phyloP scores from a whole-genome alignment of 2,113 vertebrate genomes.

The Damaliscus lunatus region DNA sequence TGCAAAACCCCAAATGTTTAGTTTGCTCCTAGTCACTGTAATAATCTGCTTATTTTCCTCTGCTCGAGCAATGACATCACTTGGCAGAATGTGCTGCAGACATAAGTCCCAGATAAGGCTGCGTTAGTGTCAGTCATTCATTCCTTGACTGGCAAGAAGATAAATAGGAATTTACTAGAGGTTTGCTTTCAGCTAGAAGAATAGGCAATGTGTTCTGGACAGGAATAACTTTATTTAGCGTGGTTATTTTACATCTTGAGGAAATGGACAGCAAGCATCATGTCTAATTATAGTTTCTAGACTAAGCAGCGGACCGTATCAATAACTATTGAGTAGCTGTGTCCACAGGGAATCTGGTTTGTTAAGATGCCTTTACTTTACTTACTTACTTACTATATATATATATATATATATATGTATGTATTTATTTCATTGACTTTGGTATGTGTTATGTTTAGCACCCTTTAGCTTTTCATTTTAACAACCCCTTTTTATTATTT shows the following conservation, averaged over 20 bases:
- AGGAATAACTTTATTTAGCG: slow-evolving; percentile 62
- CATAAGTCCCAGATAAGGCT: slow-evolving; percentile 79
- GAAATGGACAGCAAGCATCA: slow-evolving; percentile 45
- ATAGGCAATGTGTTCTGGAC: slow-evolving; percentile 66
- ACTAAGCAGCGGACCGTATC: neutral
- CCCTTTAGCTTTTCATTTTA: neutral
- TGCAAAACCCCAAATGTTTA: slow-evolving; percentile 88
- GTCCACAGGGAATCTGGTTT: neutral
- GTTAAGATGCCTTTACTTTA: neutral
- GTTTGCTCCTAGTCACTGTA: slow-evolving; percentile 86
- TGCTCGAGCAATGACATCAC: slow-evolving; percentile 85
- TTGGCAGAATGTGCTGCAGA: slow-evolving; percentile 81
- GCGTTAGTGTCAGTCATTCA: slow-evolving; percentile 80
- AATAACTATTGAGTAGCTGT: neutral
- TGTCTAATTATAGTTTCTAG: slow-evolving; percentile 45
- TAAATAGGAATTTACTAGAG: slow-evolving; percentile 78
- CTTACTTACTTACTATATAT: neutral
- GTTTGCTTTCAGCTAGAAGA: slow-evolving; percentile 79
- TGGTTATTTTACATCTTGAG: slow-evolving; percentile 57
- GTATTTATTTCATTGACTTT: neutral
- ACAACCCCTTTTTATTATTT: neutral
- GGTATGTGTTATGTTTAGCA: neutral
- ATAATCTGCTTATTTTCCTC: slow-evolving; percentile 86
- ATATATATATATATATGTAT: neutral
- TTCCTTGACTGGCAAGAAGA: slow-evolving; percentile 81